Evolutionary conservation across 2,888 invertebrate species (phyloP).

Genomic region (Eueremaeus valkanovi): DNA sequence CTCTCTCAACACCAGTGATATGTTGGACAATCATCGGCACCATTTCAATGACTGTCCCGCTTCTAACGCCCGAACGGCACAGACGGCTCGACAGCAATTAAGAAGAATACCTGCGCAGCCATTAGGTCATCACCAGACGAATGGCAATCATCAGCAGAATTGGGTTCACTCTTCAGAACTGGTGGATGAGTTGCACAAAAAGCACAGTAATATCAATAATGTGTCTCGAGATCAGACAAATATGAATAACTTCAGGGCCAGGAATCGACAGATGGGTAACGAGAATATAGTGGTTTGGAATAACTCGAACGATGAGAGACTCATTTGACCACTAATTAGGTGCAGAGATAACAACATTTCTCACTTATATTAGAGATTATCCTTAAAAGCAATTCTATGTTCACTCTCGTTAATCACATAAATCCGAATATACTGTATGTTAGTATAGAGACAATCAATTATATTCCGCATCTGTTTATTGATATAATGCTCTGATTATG

Average conservation of each 20-base stretch:
- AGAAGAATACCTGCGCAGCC: constrained; percentile 28
- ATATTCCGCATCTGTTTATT: too few relatives aligned
- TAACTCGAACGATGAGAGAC: constrained; percentile 36
- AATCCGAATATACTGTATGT: too few relatives aligned
- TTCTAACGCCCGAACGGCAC: background rate
- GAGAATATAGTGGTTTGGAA: constrained; percentile 40
- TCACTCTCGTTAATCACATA: too few relatives aligned
- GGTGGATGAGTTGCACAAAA: constrained; percentile 41
- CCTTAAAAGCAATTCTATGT: too few relatives aligned
- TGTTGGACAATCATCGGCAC: background rate
- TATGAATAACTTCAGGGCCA: constrained; percentile 9
- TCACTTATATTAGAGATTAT: too few relatives aligned
- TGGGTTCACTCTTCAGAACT: constrained; percentile 43
- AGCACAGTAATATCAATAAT: constrained; percentile 37
- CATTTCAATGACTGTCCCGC: background rate
- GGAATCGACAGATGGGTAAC: constrained; percentile 11
- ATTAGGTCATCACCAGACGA: background rate
- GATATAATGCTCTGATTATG: too few relatives aligned
- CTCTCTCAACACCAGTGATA: constrained; percentile 24
- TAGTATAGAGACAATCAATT: too few relatives aligned
- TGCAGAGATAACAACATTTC: too few relatives aligned
- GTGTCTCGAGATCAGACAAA: background rate
- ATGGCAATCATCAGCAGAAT: constrained; percentile 15
- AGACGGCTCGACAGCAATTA: background rate
- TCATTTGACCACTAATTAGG: too few relatives aligned